Conservation (phyloP, 2,888 invertebrate genomes). For the Protophormia terraenovae region DNA sequence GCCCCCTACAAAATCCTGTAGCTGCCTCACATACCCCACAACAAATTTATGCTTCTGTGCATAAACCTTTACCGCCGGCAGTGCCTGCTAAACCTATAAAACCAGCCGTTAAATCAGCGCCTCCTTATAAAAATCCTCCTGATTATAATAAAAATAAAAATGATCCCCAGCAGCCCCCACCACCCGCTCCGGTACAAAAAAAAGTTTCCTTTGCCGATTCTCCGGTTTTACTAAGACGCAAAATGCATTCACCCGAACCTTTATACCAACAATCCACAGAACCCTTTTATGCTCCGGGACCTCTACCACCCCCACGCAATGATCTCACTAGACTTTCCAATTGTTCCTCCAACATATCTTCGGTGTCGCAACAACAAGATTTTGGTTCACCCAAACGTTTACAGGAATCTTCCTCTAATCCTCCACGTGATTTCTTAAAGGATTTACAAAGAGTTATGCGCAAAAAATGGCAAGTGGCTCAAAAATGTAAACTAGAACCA, state of each 20-base stretch:
- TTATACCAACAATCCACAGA: conserved; percentile 69
- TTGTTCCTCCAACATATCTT: conserved; percentile 76
- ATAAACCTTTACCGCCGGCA: conserved; percentile 71
- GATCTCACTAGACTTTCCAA: conserved; percentile 88
- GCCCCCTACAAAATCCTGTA: background rate
- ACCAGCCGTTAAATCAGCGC: conserved; percentile 78
- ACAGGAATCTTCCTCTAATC: conserved; percentile 87
- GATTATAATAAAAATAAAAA: conserved; percentile 78
- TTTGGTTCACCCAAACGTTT: conserved; percentile 90
- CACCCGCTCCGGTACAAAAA: conserved; percentile 72
- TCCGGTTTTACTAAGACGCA: conserved; percentile 80
- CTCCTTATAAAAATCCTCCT: conserved; percentile 81
- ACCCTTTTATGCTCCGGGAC: conserved; percentile 77
- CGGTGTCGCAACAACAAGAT: conserved; percentile 68
- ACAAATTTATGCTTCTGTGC: conserved; percentile 21
- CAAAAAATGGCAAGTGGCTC: conserved; percentile 96
- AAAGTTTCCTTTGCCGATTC: conserved; percentile 81
- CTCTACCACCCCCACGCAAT: conserved; percentile 89
- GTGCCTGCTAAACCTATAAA: conserved; percentile 78
- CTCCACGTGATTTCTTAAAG: conserved; percentile 91
- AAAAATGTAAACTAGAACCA: conserved; percentile 93
- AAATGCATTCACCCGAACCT: conserved; percentile 81
- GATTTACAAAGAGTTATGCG: conserved; percentile 95
- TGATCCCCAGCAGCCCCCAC: background rate
- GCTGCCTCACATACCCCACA: background rate